A percentile compares a stretch with the other conserved stretches of the same genome.
Evolutionary conservation across 2,113 vertebrate species (phyloP).

Genomic region (Pygathrix nemaeus): DNA sequence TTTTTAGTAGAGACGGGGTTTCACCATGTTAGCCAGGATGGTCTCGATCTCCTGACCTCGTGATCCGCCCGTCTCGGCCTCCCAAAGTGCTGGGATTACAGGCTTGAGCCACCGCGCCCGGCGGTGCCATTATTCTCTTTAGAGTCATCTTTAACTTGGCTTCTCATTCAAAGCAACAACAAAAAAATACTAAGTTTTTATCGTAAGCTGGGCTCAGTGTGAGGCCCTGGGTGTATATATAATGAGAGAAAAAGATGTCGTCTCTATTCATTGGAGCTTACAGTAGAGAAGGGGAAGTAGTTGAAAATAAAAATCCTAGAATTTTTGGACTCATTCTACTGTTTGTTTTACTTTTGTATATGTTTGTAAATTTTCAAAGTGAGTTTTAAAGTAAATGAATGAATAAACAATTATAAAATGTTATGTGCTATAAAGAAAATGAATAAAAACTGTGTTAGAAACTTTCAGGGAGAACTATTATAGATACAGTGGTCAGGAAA

Average conservation of each 20-base stretch:
- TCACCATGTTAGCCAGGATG: too few relatives aligned
- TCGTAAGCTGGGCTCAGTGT: background rate
- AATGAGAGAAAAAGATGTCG: background rate
- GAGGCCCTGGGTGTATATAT: background rate
- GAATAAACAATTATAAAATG: background rate
- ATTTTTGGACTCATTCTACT: background rate
- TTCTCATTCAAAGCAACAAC: conserved; percentile 6
- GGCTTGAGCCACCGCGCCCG: too few relatives aligned
- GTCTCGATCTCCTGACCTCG: too few relatives aligned
- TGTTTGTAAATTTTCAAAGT: conserved; percentile 43
- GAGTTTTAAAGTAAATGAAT: conserved; percentile 14
- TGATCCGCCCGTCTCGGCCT: too few relatives aligned
- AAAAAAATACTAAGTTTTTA: background rate
- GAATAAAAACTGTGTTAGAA: background rate
- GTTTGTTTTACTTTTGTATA: background rate
- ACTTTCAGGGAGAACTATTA: background rate
- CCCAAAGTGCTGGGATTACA: too few relatives aligned
- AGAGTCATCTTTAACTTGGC: background rate
- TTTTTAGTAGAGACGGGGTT: too few relatives aligned
- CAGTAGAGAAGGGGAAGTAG: background rate
- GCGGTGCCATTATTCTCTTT: background rate
- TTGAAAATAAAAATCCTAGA: conserved; percentile 13
- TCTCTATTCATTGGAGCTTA: background rate
- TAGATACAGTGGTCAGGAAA: background rate
- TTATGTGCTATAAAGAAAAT: background rate